Conservation (phyloP, 2,113 vertebrate genomes). For the Epinephelus cyanopodus region DNA sequence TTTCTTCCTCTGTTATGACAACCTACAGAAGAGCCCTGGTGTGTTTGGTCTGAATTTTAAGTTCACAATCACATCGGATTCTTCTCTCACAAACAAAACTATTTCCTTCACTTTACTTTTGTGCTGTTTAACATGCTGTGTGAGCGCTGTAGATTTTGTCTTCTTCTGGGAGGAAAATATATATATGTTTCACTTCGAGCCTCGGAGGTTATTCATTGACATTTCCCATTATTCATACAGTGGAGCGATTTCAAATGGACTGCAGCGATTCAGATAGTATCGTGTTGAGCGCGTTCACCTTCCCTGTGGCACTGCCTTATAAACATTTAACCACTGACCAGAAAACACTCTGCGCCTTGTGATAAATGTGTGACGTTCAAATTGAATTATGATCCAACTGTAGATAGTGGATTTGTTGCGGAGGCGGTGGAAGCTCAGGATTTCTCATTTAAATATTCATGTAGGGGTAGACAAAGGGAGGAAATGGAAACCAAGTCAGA, state of each 20-base stretch:
- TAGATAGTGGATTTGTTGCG: slow-evolving; percentile 17
- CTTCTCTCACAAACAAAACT: neutral
- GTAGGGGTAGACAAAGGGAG: slow-evolving; percentile 46
- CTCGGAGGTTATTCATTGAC: slow-evolving; percentile 6
- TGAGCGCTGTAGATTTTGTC: neutral
- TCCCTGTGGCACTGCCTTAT: slow-evolving; percentile 33
- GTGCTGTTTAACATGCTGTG: neutral
- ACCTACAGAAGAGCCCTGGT: neutral
- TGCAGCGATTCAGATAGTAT: slow-evolving; percentile 11
- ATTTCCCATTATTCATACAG: slow-evolving; percentile 16
- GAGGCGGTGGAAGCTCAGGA: slow-evolving; percentile 19
- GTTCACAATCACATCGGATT: neutral
- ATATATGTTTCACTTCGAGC: neutral
- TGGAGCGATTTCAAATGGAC: neutral
- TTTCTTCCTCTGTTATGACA: neutral
- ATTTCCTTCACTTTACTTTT: neutral
- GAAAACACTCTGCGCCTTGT: slow-evolving; percentile 9
- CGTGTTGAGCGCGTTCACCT: slow-evolving; percentile 3
- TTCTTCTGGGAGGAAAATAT: neutral
- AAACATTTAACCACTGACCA: slow-evolving; percentile 38
- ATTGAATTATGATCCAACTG: slow-evolving; percentile 47
- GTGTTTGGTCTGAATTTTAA: too few relatives aligned
- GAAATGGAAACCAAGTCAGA: slow-evolving; percentile 43
- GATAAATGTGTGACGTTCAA: slow-evolving; percentile 33
- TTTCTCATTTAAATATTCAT: slow-evolving; percentile 71